phyloP scores from a whole-genome alignment of 2,888 invertebrate genomes.

The Stenoptilia bipunctidactyla region DNA sequence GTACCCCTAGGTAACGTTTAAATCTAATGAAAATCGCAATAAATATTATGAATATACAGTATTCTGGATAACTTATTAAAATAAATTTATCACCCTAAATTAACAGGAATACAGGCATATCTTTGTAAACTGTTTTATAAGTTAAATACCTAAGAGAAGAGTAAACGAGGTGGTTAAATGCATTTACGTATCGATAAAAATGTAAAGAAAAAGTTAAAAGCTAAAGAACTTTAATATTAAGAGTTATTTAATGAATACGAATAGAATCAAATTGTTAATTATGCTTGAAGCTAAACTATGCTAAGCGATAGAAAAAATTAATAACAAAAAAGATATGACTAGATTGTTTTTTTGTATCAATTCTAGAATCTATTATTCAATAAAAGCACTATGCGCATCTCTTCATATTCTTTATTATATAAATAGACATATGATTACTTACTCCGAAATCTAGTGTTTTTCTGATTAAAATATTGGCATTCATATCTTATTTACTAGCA shows the following conservation, averaged over 20 bases:
- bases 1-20: conserved; percentile 28
- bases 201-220: not conserved
- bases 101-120: conserved; percentile 5
- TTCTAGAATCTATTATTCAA: conserved; percentile 61
- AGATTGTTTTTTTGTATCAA: conserved; percentile 57
- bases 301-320: conserved; percentile 63
- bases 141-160: too few species aligned
- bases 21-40: conserved; percentile 20
- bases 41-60: conserved; percentile 32
- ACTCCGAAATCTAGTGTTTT: conserved; percentile 59
- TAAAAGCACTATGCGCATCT: conserved; percentile 71
- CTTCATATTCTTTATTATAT: conserved; percentile 61
- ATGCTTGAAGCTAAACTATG: conserved; percentile 72
- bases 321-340: conserved; percentile 67
- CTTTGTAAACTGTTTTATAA: not conserved
- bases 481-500: conserved; percentile 55
- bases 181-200: not conserved
- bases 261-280: conserved; percentile 30
- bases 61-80: conserved; percentile 70
- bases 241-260: conserved; percentile 17
- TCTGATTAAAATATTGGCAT: conserved; percentile 68
- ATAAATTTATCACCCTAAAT: conserved; percentile 18
- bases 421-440: conserved; percentile 66
- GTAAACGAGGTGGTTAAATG: conserved; percentile 6
- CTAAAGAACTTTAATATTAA: conserved; percentile 2